phyloP scores from a whole-genome alignment of 2,797 vertebrate species.

The Lateolabrax maculatus region DNA sequence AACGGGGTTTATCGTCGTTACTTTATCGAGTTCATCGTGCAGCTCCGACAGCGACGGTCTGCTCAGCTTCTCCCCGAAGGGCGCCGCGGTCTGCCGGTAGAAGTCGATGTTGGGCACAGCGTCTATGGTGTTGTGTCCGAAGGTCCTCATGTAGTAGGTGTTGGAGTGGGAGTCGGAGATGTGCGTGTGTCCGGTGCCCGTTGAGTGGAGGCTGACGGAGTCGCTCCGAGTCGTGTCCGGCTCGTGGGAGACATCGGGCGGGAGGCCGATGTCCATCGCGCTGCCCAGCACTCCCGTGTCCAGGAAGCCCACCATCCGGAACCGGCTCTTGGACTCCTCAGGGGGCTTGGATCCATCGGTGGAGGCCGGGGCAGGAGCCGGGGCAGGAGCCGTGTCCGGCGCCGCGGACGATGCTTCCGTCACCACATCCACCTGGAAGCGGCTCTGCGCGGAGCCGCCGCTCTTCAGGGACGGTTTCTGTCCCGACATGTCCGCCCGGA shows the following conservation, averaged over 20 bases:
- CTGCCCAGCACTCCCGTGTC: slow-evolving; percentile 83
- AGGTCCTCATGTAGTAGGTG: slow-evolving; percentile 96
- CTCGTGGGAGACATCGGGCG: slow-evolving; percentile 82
- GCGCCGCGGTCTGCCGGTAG: slow-evolving; percentile 92
- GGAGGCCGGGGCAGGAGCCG: slow-evolving; percentile 15
- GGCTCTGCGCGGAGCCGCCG: slow-evolving; percentile 88
- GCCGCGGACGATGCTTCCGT: slow-evolving; percentile 73
- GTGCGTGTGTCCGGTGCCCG: slow-evolving; percentile 91
- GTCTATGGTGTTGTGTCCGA: slow-evolving; percentile 98
- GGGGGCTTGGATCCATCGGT: slow-evolving; percentile 42
- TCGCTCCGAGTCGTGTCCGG: slow-evolving; percentile 93
- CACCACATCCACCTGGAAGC: slow-evolving; percentile 95
- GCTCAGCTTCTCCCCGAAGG: slow-evolving; percentile 93
- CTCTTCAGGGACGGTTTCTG: slow-evolving; percentile 78
- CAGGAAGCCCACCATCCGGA: slow-evolving; percentile 92
- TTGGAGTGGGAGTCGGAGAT: slow-evolving; percentile 96
- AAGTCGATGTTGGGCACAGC: slow-evolving; percentile 97
- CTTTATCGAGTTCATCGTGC: slow-evolving; percentile 96
- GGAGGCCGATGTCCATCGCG: slow-evolving; percentile 83
- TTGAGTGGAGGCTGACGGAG: slow-evolving; percentile 91
- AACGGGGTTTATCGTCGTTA: slow-evolving; percentile 54
- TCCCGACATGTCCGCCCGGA: slow-evolving; percentile 78
- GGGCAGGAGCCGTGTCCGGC: rapidly evolving
- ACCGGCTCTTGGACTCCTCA: slow-evolving; percentile 89
- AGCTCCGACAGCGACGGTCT: slow-evolving; percentile 94